phyloP scores from a whole-genome alignment of 2,113 vertebrate genomes.

The Myiopsitta monachus region DNA sequence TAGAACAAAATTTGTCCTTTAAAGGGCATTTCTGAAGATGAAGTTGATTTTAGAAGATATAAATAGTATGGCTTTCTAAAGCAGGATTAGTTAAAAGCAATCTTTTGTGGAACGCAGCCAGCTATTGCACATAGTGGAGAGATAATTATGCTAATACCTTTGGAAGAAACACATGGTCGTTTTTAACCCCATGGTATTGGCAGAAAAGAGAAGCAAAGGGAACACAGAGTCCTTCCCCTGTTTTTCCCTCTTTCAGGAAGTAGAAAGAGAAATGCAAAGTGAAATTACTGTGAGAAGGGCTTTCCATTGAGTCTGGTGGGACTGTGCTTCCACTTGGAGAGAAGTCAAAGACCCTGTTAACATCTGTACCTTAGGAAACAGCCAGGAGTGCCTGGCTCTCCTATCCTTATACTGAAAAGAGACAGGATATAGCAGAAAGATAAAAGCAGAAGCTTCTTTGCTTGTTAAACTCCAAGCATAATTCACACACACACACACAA shows the following conservation, averaged over 20 bases:
- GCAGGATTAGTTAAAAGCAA: constrained; percentile 21
- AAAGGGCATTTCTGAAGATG: constrained; percentile 45
- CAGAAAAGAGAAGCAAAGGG: neutral
- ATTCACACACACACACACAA: neutral
- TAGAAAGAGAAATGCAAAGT: neutral
- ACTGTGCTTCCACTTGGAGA: neutral
- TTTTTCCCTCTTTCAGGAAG: neutral
- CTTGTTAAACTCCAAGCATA: neutral
- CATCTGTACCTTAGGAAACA: no score
- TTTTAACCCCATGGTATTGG: neutral
- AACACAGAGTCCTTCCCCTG: neutral
- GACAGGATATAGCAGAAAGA: neutral
- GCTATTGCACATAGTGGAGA: neutral
- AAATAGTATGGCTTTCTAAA: neutral
- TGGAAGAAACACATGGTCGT: neutral
- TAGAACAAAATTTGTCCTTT: neutral
- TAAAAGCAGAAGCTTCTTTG: neutral
- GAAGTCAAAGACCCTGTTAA: neutral
- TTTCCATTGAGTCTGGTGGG: neutral
- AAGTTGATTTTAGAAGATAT: neutral
- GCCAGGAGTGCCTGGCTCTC: neutral
- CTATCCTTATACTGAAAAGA: neutral
- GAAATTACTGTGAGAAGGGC: neutral
- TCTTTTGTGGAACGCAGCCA: constrained; percentile 5
- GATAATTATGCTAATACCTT: constrained; percentile 24